A percentile compares a stretch with the other conserved stretches of the same genome.
phyloP scores from a whole-genome alignment of 1,140 invertebrate genomes.

The Condylostylus longicornis region DNA sequence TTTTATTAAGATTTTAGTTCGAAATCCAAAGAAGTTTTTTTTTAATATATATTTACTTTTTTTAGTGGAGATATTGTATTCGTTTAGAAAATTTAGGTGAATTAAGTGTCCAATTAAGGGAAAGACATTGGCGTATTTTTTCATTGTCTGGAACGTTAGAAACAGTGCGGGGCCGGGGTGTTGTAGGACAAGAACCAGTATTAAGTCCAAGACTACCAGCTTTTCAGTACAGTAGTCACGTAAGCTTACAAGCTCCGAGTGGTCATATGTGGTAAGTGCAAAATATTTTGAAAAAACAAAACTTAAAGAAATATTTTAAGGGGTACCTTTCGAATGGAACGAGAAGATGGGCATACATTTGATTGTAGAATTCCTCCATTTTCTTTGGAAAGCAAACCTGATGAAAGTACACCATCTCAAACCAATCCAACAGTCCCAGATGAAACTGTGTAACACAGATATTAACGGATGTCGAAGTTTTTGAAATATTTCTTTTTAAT shows the following conservation, averaged over 20 bases:
- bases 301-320: constrained; percentile 33
- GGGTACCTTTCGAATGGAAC: constrained; percentile 93
- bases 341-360: constrained; percentile 89
- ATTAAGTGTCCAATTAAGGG: constrained; percentile 76
- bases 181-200: constrained; percentile 89
- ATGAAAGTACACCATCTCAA: constrained; percentile 44
- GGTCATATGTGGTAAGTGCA: constrained; percentile 86
- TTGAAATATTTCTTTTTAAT: too few relatives aligned
- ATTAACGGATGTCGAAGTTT: too few relatives aligned
- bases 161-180: constrained; percentile 83
- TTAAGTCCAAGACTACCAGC: constrained; percentile 74
- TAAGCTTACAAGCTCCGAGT: constrained; percentile 90
- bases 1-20: not conserved
- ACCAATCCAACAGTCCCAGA: not conserved
- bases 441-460: not conserved
- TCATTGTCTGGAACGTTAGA: constrained; percentile 86
- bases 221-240: constrained; percentile 95
- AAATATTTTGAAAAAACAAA: not conserved
- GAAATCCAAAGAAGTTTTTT: not conserved
- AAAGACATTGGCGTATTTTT: constrained; percentile 94
- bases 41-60: constrained; percentile 10
- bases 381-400: constrained; percentile 83
- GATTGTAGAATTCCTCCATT: constrained; percentile 94
- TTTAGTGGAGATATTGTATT: constrained; percentile 92
- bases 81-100: constrained; percentile 86